Conservation (phyloP, 2,113 vertebrate species). For the Lepidothrix coronata region DNA sequence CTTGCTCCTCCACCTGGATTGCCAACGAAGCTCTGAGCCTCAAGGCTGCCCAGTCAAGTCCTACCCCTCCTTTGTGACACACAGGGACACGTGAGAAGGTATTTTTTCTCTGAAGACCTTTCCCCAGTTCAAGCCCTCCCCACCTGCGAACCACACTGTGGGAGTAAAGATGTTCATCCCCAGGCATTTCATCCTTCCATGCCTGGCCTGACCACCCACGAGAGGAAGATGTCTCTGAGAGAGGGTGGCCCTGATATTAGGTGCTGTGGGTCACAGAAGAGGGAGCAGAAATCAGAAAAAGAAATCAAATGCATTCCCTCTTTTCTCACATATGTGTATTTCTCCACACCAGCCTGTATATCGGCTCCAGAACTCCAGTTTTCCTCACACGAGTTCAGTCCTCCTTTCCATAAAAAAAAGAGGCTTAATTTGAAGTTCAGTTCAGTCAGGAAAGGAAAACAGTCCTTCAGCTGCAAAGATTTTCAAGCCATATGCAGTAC, state of each 20-base stretch:
- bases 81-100: not conserved
- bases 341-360: not conserved
- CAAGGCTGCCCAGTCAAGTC: not conserved
- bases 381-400: not conserved
- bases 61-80: not conserved
- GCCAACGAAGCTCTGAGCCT: not conserved
- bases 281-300: not conserved
- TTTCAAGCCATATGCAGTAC: not conserved
- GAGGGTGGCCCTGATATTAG: not conserved
- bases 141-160: fast-evolving
- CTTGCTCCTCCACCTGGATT: not conserved
- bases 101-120: not conserved
- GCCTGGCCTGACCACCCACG: fast-evolving
- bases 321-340: not conserved
- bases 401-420: not conserved
- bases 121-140: not conserved
- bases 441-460: not conserved
- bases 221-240: not conserved
- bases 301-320: not conserved
- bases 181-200: not conserved
- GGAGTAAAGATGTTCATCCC: not conserved
- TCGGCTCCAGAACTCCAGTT: not conserved
- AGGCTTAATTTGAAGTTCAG: not conserved
- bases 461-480: not conserved
- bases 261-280: fast-evolving